Evolutionary conservation across 2,888 invertebrate genomes (phyloP), one percentile per base, ranked within the genome.

Genomic region (Lamellibrachia columna): DNA sequence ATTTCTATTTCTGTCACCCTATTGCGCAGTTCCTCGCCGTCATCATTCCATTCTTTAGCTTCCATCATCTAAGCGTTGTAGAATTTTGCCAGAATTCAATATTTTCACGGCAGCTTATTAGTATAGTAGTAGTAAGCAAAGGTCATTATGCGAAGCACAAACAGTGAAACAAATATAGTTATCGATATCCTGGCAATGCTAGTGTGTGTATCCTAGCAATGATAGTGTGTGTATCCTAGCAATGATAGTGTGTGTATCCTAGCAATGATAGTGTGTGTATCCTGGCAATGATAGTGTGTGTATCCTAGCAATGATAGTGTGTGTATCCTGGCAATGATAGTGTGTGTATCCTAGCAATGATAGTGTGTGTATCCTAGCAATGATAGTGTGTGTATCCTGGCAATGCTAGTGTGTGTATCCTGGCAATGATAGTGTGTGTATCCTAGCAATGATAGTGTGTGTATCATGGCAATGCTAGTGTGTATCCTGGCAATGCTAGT

Each of bases 91-190:
- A 11, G 3, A 15, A 75, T 75, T 75, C 11, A 75, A n/a, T n/a
- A 75, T 75, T 75, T 75, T 75, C 75, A 75, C 15, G 75, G 75
- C 75, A 75, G 75, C 75, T 22, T 75, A 75, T 75, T 75, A 75
- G 75, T 75, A 4, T 55, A 9, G 55, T 55, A 55, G 55, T 75
- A 75, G 22, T 75, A 0, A 40, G 40, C 0, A 40, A 40, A 40
- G 40, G 40, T 40, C 40, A n/a, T 75, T 75, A 75, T 15, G 15
- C n/a, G 22, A 75, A 75, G 75, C 75, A 75, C 75, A 75, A 75
- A 75, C n/a, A 6, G 22, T n/a, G 75, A 40, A 40, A 40, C 40
- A 40, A 40, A 40, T 40, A 40, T 40, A 40, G 40, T 40, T 40
- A 40, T 40, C 40, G 40, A 40, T 40, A 40, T 40, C 40, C 40